Base-by-base conservation (phyloP, 2,888 invertebrate species). In the Stenurella melanura region DNA sequence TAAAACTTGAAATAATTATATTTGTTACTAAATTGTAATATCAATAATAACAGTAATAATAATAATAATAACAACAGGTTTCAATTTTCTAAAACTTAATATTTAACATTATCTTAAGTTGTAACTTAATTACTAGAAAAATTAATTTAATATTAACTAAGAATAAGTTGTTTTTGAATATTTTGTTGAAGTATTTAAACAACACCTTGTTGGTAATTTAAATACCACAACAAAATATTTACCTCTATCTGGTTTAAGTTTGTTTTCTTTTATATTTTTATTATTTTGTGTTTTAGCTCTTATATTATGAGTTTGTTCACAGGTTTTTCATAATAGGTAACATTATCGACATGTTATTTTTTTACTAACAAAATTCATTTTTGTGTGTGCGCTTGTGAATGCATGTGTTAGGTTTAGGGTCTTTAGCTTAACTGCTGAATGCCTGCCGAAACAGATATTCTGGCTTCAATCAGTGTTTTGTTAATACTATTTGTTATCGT, bases 321-420 rank as follows among this genome's bases (percentile, higher is more conserved):
- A 85, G 85, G 85, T 84, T 83, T 82, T 81, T 80, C 79, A 77
- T 75, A 69, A 64, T 86, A 86, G 86, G 86, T 86, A 87, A 86
- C 85, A 85, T 78, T 56, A 73, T 76, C 81, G 78, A 80, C 79
- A 81, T 83, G 78, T 81, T 81, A 81, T 79, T 83, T 81, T 81
- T 84, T 84, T 73, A 87, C 88, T 88, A 87, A 88, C 87, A 78
- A 75, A 75, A 79, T 79, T 82, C 82, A 83, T 82, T 79, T 75
- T 76, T 85, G 85, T 87, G 85, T 88, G 88, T 86, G 87, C 85
- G 89, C 88, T 88, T 89, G 87, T 87, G 89, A 86, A 86, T 89
- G 89, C 89, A 89, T 89, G 89, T 86, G 87, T 84, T 88, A 88
- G 88, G 88, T 87, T 83, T 87, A 88, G 87, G 88, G 88, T 81